These are phyloP conservation scores for Acrocera orbiculus DNA, from an alignment of 2,888 invertebrate genomes.

Conservation along the genomic window DNA sequence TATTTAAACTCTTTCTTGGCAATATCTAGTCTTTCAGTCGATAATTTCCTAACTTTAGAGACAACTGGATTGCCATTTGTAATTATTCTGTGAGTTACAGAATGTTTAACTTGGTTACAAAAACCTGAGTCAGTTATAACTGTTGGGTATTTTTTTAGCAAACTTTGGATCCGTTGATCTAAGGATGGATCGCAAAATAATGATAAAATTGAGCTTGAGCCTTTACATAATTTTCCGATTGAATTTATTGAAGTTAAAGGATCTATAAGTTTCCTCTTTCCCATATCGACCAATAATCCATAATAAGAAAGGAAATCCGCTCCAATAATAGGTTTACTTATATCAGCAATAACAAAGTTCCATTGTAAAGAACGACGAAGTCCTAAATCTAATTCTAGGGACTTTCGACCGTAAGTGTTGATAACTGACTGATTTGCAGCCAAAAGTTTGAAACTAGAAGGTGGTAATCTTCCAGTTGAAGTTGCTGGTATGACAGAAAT, in stretches of 20 bases:
- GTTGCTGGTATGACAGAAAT: neutral
- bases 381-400: slow-evolving; percentile 1
- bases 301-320: slow-evolving; percentile 5
- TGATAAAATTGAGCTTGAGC: too few relatives aligned
- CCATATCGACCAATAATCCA: slow-evolving; percentile 3
- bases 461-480: neutral
- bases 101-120: neutral
- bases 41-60: neutral
- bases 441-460: neutral
- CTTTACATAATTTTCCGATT: too few relatives aligned
- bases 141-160: too few relatives aligned
- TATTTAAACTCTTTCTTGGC: neutral
- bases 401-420: neutral
- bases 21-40: neutral
- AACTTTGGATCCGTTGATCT: too few relatives aligned
- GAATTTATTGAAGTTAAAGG: too few relatives aligned
- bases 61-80: neutral
- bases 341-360: slow-evolving; percentile 1
- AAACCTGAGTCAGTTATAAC: too few relatives aligned
- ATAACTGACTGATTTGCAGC: slow-evolving; percentile 3
- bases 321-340: slow-evolving; percentile 2
- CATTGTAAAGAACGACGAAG: neutral
- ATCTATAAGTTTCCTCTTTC: too few relatives aligned
- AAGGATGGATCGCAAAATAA: too few relatives aligned
- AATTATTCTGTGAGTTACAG: neutral